Conservation (phyloP, 2,888 invertebrate species). For the Idaea biselata region DNA sequence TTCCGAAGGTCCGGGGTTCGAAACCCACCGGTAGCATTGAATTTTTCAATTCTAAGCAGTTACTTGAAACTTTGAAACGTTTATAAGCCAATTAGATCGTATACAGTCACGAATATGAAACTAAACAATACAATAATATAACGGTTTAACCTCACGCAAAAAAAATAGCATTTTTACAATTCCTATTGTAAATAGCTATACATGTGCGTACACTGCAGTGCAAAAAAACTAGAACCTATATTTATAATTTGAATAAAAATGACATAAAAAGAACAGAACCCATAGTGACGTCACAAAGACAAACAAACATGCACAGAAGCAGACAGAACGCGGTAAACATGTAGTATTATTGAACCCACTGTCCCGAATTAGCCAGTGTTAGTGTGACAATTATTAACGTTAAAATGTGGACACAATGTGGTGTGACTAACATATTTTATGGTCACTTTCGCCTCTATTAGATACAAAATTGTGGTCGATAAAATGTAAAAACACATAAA, state of each 20-base stretch:
- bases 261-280: slow-evolving; percentile 20
- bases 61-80: too few relatives aligned
- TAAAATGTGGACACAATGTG: slow-evolving; percentile 35
- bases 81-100: too few relatives aligned
- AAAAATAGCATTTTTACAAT: background rate
- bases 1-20: too few relatives aligned
- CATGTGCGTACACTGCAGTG: slow-evolving; percentile 21
- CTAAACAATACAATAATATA: too few relatives aligned
- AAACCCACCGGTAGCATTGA: too few relatives aligned
- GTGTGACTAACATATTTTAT: slow-evolving; percentile 30
- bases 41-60: too few relatives aligned
- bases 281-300: slow-evolving; percentile 41
- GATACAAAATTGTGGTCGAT: slow-evolving; percentile 32
- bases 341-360: slow-evolving; percentile 42
- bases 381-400: slow-evolving; percentile 38
- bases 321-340: slow-evolving; percentile 50
- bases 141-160: background rate
- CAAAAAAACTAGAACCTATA: slow-evolving; percentile 22
- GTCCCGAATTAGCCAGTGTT: slow-evolving; percentile 48
- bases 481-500: slow-evolving; percentile 9
- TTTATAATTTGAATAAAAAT: slow-evolving; percentile 6
- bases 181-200: too few relatives aligned
- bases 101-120: too few relatives aligned
- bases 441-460: slow-evolving; percentile 44
- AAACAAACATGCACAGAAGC: slow-evolving; percentile 67